Conservation (phyloP, 2,113 vertebrate genomes). For the Takifugu bimaculatus region DNA sequence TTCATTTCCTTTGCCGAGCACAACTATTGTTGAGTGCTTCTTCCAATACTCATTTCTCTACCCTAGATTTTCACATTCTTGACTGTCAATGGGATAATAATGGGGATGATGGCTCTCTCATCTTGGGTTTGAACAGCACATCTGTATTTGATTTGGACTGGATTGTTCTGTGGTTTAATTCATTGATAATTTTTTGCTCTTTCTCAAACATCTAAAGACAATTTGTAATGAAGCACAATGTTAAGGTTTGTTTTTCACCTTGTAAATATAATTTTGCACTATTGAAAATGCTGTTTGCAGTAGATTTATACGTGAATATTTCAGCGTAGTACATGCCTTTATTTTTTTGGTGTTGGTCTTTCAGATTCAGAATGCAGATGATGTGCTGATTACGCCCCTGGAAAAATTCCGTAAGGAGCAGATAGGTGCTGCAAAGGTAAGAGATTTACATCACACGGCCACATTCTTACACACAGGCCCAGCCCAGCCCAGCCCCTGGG, state of each 20-base stretch:
- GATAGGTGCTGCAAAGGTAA: constrained; percentile 97
- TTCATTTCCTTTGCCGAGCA: constrained; percentile 36
- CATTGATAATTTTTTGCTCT: not conserved
- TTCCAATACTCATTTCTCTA: constrained; percentile 34
- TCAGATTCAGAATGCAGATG: constrained; percentile 96
- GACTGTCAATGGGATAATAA: constrained; percentile 49
- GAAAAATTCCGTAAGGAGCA: constrained; percentile 97
- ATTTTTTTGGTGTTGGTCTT: constrained; percentile 13
- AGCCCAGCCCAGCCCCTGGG: no score
- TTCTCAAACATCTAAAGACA: constrained; percentile 6
- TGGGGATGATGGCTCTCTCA: constrained; percentile 39
- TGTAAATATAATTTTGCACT: constrained; percentile 2
- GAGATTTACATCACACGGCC: constrained; percentile 48
- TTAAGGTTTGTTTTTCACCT: constrained; percentile 8
- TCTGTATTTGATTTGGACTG: constrained; percentile 25
- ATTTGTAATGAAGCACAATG: not conserved
- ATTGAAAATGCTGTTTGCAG: constrained; percentile 7
- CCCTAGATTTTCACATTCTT: constrained; percentile 23
- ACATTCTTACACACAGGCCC: not conserved
- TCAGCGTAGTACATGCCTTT: constrained; percentile 20
- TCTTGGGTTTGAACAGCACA: constrained; percentile 24
- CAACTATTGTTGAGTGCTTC: constrained; percentile 30
- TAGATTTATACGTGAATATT: not conserved
- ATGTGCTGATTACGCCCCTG: constrained; percentile 92
- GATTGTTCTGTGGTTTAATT: constrained; percentile 24